Base-by-base conservation (phyloP, 1,140 invertebrate species). In the Phocides pigmalion region DNA sequence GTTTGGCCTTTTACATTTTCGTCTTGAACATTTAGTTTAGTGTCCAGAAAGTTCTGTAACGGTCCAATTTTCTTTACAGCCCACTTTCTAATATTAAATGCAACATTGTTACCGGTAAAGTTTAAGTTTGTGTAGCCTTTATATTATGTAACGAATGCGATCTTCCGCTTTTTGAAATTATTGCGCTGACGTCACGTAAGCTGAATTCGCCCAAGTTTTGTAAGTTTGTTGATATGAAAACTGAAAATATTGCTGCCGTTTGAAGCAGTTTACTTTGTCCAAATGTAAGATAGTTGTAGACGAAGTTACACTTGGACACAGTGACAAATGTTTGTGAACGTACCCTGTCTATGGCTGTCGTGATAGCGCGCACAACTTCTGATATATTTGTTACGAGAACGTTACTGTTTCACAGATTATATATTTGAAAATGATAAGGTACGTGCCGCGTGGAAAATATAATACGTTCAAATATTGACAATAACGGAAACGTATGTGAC, bases 291-390 rank as follows among this genome's bases (percentile, higher is more conserved):
- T 79, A 74, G 65, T 66, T 59, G 66, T 67, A 70, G 69, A 82
- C 82, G 78, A 85, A 87, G 81, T 87, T 84, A 78, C 80, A 77
- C 70, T 78, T 47, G 68, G 64, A 70, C 59, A 56, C 68, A 62
- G 64, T 83, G 77, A 86, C 78, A 81, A 86, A 86, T 86, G 81
- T 77, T 54, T 63, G 63, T 66, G 72, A 71, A 49, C 54, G 41
- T 54, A 41, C 35, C 44, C 41, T 58, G 41, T 46, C 54, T 28
- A 46, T 46, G 16, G 54, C 56, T 61, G 25, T 61, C 56, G 28
- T 49, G 56, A 61, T 61, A 61, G 56, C 56, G 56, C 28, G 3
- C 56, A 39, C 56, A 61, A 61, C 56, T 61, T 53, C 28, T 61
- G 56, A 37, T 59, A 46, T 47, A 61, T 61, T 37, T 61, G 42